Conservation (phyloP, 2,888 invertebrate species). For the Thysanoteuthis rhombus region DNA sequence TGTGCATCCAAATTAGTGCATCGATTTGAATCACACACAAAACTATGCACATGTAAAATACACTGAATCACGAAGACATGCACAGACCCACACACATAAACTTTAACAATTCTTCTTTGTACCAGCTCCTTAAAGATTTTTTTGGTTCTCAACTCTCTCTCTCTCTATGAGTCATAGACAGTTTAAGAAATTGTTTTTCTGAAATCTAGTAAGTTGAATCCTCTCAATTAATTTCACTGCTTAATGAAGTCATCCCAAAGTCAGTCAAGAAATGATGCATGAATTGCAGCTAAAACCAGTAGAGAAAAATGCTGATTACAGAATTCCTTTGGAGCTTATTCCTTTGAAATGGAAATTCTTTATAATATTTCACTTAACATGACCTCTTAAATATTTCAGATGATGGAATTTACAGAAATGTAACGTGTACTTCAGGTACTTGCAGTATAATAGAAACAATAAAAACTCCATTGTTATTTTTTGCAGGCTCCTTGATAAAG, state of each 20-base stretch:
- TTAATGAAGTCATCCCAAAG: not conserved
- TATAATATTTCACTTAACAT: too few species aligned
- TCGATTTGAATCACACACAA: not conserved
- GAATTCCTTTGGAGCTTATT: too few species aligned
- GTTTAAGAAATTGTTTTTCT: not conserved
- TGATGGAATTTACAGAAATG: too few species aligned
- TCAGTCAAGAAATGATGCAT: not conserved
- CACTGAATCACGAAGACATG: not conserved
- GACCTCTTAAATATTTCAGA: too few species aligned
- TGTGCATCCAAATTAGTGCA: not conserved
- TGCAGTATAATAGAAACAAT: too few species aligned
- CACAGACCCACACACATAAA: not conserved
- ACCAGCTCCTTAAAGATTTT: too few species aligned
- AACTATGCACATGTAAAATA: not conserved
- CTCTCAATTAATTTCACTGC: not conserved
- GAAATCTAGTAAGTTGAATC: not conserved
- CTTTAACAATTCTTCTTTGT: not conserved
- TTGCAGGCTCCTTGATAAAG: too few species aligned
- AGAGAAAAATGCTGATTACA: too few species aligned
- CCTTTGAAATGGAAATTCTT: too few species aligned
- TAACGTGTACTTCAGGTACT: too few species aligned
- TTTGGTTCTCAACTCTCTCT: not conserved
- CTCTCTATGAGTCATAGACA: not conserved
- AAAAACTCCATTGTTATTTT: too few species aligned
- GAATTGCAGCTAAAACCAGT: not conserved